Evolutionary conservation across 2,797 vertebrate genomes (phyloP), one percentile per base, ranked within the genome.

Genomic region (Buphagus erythrorhynchus): DNA sequence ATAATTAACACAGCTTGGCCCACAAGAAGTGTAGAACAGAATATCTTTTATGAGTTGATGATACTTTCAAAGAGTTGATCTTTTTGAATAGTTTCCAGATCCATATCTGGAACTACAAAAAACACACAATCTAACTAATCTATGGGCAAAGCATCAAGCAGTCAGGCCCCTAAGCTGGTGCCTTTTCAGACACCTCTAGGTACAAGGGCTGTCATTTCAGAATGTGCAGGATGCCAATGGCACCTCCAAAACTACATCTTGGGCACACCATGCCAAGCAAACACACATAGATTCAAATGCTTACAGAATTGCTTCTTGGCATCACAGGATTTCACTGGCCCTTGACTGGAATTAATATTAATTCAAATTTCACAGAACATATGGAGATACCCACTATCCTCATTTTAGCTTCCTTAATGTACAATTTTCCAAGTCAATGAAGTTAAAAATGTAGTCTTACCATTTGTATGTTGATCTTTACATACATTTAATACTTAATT

Each of bases 121-220:
- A 67, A 1, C 16, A 40, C 33, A 28, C 5, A 69, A 19, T 22
- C 63, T 69, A 55, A 36, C 5, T 71, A 38, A 24, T 20, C 45
- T 51, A 18, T 3, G 16, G 33, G n/a, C 4, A 88, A 6, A 14
- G 14, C 14, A 42, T 8, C 11, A 3, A 65, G 13, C 19, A 69
- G 15, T 7, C 73, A 80, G 35, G 16, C 3, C 5, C 16, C 11
- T 57, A 21, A 42, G 8, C 26, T 29, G 17, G 7, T 48, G 31
- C 16, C 22, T 48, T 59, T 68, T 51, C 38, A 86, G n/a, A 26
- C 24, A 9, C 8, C 18, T 65, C 5, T 33, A 18, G 7, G 18
- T 10, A n/a, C 1, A 2, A 36, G 3, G 3, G 10, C 11, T 61
- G 42, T 13, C 2, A 1, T 52, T 88, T 66, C 54, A 65, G 42